These are phyloP conservation scores for Linurgus olivaceus DNA, from an alignment of 2,797 vertebrate species.

Conservation along the genomic window DNA sequence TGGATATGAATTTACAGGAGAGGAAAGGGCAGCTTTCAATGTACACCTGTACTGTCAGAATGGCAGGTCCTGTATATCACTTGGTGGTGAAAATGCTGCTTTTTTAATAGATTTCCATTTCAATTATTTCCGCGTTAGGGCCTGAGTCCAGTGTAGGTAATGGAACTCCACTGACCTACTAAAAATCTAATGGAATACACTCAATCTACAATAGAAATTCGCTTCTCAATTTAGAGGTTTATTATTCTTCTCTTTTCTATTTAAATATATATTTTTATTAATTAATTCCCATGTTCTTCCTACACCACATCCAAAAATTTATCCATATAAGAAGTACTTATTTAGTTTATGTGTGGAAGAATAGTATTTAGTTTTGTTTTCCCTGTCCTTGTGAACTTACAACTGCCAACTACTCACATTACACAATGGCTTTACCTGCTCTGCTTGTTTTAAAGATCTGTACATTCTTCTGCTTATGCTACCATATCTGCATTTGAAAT, in stretches of 20 bases:
- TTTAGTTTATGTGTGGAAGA: background rate
- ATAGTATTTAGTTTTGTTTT: background rate
- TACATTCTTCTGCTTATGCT: background rate
- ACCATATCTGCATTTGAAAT: background rate
- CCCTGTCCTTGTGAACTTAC: background rate
- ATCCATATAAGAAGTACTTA: background rate
- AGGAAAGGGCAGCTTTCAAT: background rate
- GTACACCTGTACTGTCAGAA: background rate
- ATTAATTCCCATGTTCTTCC: background rate
- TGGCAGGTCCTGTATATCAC: background rate
- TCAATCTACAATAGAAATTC: background rate
- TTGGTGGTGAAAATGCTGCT: background rate
- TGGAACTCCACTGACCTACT: background rate
- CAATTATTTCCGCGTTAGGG: background rate
- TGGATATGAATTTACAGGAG: background rate
- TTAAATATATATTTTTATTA: background rate
- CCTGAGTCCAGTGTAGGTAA: background rate
- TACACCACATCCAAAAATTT: background rate
- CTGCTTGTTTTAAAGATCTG: background rate
- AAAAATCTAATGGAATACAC: background rate
- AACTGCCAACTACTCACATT: background rate
- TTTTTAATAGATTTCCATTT: background rate
- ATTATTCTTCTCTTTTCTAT: background rate
- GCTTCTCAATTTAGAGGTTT: background rate
- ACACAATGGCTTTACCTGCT: background rate